Evolutionary conservation across 64 coral and sea anemone species (phyloP), one percentile per base, ranked within the genome.

Genomic region (Platygyra sinensis): DNA sequence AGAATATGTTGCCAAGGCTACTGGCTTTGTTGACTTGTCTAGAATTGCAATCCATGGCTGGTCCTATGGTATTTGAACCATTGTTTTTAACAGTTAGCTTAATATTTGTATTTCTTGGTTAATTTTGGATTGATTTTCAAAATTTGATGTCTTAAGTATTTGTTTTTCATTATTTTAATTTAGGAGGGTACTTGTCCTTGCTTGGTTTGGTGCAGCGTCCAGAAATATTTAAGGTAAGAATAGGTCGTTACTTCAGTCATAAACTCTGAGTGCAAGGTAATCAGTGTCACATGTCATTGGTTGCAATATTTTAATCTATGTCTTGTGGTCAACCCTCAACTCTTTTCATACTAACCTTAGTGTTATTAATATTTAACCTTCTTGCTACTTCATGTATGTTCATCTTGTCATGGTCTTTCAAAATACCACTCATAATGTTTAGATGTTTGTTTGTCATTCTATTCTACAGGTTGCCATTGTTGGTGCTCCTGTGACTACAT

Each of bases 41-140:
- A 87, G 96, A 67, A 86, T 98, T 8, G 96, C 96, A 0, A 95
- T 98, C 25, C 96, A 98, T 83, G 96, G 96, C 38, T 98, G 96
- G 96, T 98, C 96, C 0, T 98, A 98, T 54, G 96, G 96, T 98
- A 93, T n/a, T n/a, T 69, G 5, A 69, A 7, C 24, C n/a, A 24
- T 10, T 27, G 25, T 69, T 28, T 27, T 24, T 10, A 69, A 3
- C 65, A 20, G 7, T 7, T 57, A 8, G n/a, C 10, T 69, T 25
- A 69, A 69, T 2, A 27, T 27, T 27, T 29, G 65, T 69, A 24
- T 27, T n/a, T 8, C 5, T 16, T 57, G 15, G 24, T 27, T 7
- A 69, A 69, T 24, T 69, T 69, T 7, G 10, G 2, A 11, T 69
- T 22, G 2, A 24, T 46, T 46, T 46, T 77, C 14, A 27, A 8